phyloP scores from a whole-genome alignment of 2,113 vertebrate genomes.

The Patagioenas fasciata region DNA sequence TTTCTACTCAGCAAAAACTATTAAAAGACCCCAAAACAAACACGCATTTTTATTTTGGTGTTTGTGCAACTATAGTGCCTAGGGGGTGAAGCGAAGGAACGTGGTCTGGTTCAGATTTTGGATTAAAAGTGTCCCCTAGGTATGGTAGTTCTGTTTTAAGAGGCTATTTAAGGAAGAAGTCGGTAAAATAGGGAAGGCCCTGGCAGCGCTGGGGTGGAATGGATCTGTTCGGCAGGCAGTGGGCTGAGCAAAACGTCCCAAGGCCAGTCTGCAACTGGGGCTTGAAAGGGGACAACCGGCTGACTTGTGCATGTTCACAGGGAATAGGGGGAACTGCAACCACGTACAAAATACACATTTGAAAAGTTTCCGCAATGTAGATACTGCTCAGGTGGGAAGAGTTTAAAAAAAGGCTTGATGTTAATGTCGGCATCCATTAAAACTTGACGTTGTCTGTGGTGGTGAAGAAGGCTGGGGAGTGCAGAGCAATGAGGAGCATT shows the following conservation, averaged over 20 bases:
- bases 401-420: background rate
- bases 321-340: background rate
- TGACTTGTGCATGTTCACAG: background rate
- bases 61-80: background rate
- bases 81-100: background rate
- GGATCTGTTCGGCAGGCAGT: background rate
- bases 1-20: background rate
- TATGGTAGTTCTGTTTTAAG: background rate
- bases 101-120: background rate
- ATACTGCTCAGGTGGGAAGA: background rate
- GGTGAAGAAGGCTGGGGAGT: background rate
- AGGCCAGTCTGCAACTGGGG: background rate
- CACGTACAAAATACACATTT: background rate
- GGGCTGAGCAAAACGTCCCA: background rate
- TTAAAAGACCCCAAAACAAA: background rate
- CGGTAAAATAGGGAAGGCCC: background rate
- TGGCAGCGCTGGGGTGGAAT: background rate
- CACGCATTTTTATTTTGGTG: background rate
- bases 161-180: background rate
- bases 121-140: background rate
- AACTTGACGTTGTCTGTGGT: background rate
- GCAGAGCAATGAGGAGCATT: fast-evolving
- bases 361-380: background rate
- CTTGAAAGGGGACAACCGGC: background rate
- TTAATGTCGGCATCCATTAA: background rate